Conservation (phyloP, 1,140 invertebrate species). For the Zeugodacus cucurbitae region DNA sequence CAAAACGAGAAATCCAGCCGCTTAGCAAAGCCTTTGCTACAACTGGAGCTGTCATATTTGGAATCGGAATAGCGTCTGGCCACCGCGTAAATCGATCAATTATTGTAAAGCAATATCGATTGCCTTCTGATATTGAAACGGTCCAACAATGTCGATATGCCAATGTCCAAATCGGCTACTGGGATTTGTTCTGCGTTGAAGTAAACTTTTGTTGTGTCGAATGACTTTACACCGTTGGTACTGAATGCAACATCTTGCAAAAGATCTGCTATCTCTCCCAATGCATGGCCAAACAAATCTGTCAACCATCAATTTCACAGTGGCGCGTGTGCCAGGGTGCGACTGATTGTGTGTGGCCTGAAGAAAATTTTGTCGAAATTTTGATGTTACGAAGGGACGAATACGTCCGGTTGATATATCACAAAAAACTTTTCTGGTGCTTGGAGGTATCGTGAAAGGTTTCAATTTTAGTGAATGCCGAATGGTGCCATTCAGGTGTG, state of each 20-base stretch:
- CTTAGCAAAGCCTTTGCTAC: background rate
- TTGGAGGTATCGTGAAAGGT: background rate
- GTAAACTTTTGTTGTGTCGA: background rate
- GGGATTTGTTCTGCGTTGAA: no score
- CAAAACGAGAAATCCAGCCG: background rate
- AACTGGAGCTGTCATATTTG: background rate
- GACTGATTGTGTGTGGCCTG: no score
- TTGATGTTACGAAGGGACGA: no score
- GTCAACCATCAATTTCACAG: no score
- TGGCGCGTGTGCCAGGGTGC: no score
- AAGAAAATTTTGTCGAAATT: no score
- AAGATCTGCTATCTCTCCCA: background rate
- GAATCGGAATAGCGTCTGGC: slow-evolving; percentile 8
- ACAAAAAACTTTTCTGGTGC: background rate
- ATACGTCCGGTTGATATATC: background rate
- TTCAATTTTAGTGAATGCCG: background rate
- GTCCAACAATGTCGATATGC: background rate
- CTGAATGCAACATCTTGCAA: background rate
- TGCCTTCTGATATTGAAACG: background rate
- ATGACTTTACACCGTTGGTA: background rate
- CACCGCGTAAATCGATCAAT: background rate
- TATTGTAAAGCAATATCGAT: background rate
- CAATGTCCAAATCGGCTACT: background rate
- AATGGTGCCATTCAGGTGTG: background rate
- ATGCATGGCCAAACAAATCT: background rate